A percentile compares a stretch with the other conserved stretches of the same genome.
Evolutionary conservation across 2,797 vertebrate species (phyloP).

Genomic region (Cottoperca gobio): DNA sequence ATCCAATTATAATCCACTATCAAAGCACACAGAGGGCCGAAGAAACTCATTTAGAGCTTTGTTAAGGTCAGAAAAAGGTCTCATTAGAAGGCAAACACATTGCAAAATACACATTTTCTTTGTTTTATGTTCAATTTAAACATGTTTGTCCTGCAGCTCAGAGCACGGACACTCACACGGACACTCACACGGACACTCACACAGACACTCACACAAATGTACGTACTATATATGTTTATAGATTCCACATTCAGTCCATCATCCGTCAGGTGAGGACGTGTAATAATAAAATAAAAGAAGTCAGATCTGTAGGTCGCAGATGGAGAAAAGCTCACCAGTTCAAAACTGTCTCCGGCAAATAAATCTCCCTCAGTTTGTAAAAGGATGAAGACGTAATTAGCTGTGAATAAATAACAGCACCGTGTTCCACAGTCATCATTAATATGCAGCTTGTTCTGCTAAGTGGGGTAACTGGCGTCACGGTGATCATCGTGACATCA

Average conservation of each 20-base stretch:
- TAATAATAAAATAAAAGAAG: not conserved
- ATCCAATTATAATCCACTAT: slow-evolving; percentile 31
- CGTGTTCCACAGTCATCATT: slow-evolving; percentile 8
- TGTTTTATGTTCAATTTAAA: too few relatives aligned
- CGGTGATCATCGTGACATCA: slow-evolving; percentile 10
- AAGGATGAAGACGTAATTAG: slow-evolving; percentile 39
- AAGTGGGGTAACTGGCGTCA: slow-evolving; percentile 49
- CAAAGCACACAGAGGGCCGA: slow-evolving; percentile 4
- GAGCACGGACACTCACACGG: too few relatives aligned
- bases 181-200: too few relatives aligned
- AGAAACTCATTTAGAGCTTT: slow-evolving; percentile 30
- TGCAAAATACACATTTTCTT: too few relatives aligned
- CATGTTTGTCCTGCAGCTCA: not conserved
- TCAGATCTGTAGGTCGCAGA: slow-evolving; percentile 3
- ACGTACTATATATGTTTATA: not conserved
- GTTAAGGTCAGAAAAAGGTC: slow-evolving; percentile 28
- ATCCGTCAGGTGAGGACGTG: slow-evolving; percentile 5
- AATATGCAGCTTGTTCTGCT: slow-evolving; percentile 36
- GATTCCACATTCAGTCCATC: slow-evolving; percentile 1
- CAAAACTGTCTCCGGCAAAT: not conserved
- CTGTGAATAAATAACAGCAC: slow-evolving; percentile 45
- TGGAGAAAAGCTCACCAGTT: not conserved
- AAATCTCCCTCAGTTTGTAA: slow-evolving; percentile 24
- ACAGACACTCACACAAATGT: not conserved
- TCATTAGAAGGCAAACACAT: slow-evolving; percentile 6